Percentiles rank a stretch among this genome's conserved stretches.
These are phyloP conservation scores for Apeltes quadracus DNA, from an alignment of 2,113 vertebrate species.

Conservation along the genomic window DNA sequence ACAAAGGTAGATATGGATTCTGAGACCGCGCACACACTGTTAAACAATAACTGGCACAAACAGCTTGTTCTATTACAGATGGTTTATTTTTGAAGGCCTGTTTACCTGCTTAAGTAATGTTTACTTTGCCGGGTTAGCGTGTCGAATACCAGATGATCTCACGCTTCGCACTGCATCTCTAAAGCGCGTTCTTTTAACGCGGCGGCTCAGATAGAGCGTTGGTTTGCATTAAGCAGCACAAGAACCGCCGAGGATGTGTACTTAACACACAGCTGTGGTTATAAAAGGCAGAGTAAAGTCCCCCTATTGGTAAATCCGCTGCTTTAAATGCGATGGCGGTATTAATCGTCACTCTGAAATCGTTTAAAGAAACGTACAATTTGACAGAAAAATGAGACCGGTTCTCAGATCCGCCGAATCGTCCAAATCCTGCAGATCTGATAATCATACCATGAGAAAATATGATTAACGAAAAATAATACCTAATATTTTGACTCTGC, in stretches of 20 bases:
- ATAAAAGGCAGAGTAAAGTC: constrained; percentile 24
- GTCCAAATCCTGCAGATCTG: not conserved
- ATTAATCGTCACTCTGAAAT: not conserved
- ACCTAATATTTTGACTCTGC: not conserved
- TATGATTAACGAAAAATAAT: too few species aligned
- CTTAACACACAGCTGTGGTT: constrained; percentile 14
- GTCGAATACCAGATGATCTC: constrained; percentile 14
- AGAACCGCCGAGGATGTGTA: not conserved
- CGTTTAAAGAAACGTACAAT: not conserved
- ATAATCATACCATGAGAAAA: not conserved
- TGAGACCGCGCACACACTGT: not conserved
- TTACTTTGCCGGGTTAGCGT: constrained; percentile 27
- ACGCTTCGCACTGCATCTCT: constrained; percentile 15
- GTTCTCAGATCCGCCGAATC: not conserved
- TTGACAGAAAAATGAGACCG: not conserved
- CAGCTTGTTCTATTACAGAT: not conserved
- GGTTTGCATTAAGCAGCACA: constrained; percentile 7
- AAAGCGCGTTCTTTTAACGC: not conserved
- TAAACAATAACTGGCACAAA: not conserved
- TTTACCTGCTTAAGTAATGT: constrained; percentile 18
- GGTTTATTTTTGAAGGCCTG: constrained; percentile 15
- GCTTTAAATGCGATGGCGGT: not conserved
- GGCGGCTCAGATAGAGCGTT: constrained; percentile 19
- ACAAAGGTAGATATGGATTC: constrained; percentile 12
- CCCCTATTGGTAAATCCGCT: constrained; percentile 13